Evolutionary conservation across 2,888 invertebrate species (phyloP).

Genomic region (Apoderus coryli): DNA sequence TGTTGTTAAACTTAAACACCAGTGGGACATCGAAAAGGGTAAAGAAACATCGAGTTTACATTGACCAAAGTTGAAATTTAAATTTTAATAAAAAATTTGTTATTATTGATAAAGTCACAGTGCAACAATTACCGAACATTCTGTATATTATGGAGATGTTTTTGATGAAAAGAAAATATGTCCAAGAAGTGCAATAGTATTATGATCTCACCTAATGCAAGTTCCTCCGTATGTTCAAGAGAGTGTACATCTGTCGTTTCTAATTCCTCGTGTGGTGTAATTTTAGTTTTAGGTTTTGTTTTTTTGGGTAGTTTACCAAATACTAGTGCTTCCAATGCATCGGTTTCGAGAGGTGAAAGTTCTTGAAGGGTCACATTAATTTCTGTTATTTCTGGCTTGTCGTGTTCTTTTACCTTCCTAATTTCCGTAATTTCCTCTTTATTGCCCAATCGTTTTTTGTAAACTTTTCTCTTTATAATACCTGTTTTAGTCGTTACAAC

Average conservation of each 20-base stretch:
- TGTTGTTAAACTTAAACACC: too few species aligned
- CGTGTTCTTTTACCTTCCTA: conserved; percentile 18
- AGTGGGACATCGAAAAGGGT: too few species aligned
- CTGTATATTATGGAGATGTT: too few species aligned
- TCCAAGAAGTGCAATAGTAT: conserved; percentile 9
- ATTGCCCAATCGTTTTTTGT: conserved; percentile 28
- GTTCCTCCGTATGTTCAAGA: conserved; percentile 24
- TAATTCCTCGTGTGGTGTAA: conserved; percentile 21
- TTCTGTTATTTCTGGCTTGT: conserved; percentile 21
- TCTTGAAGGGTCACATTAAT: conserved; percentile 17
- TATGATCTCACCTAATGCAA: conserved; percentile 23
- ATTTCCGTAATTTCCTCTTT: conserved; percentile 30
- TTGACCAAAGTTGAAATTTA: too few species aligned
- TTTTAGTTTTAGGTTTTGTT: conserved; percentile 18
- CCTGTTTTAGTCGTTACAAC: conserved; percentile 18
- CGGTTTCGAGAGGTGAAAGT: conserved; percentile 27
- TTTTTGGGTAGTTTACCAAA: conserved; percentile 13
- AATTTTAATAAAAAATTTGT: background rate
- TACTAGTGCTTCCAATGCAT: conserved; percentile 18
- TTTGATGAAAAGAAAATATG: background rate
- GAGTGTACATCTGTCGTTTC: conserved; percentile 27
- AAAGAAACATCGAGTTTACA: too few species aligned
- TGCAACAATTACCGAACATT: too few species aligned
- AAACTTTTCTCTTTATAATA: conserved; percentile 29
- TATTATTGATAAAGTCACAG: background rate